Base-by-base conservation (phyloP, 2,888 invertebrate species). In the Erebia epiphron region DNA sequence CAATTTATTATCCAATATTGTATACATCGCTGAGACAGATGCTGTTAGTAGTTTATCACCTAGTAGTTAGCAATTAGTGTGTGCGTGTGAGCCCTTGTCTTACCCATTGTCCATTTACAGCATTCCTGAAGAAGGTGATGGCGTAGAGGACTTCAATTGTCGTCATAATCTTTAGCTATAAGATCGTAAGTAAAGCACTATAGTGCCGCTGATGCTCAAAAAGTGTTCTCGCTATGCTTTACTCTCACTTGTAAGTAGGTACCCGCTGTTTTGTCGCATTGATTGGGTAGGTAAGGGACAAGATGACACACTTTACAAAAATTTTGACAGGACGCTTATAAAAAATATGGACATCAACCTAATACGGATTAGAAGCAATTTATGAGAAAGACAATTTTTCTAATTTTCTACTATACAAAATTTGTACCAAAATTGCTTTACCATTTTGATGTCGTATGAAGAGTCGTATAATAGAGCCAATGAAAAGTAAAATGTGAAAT, bases 111-210 rank as follows among this genome's bases (percentile, higher is more conserved):
- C 82, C 88, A 81, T 92, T 95, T 95, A 82, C 95, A 96, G 96
- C 96, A 93, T 96, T 96, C 95, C 95, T 96, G 94, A 96, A 96
- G 95, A 96, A 96, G 94, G 94, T 96, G 93, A 95, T 96, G 95
- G 95, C 94, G 94, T 95, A 92, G 89, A 90, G 85, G 88, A 86
- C 83, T 78, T 78, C 85, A 79, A 86, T 80, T 83, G 83, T 84
- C 90, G 83, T 89, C 90, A 86, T 87, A 88, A 35, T 90, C 90
- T 90, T 92, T 93, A 94, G 93, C 89, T 89, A 85, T 94, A 94
- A 94, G 94, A 93, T 94, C 93, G 92, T 94, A 94, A 94, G 94
- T 94, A 89, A 76, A 78, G 72, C 68, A 67, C 46, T 56, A 9
- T 70, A 67, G 61, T 68, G 68, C 67, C 71, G 71, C 56, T 69